These are phyloP conservation scores for Molossus molossus DNA, from an alignment of 2,797 vertebrate species.

Conservation along the genomic window DNA sequence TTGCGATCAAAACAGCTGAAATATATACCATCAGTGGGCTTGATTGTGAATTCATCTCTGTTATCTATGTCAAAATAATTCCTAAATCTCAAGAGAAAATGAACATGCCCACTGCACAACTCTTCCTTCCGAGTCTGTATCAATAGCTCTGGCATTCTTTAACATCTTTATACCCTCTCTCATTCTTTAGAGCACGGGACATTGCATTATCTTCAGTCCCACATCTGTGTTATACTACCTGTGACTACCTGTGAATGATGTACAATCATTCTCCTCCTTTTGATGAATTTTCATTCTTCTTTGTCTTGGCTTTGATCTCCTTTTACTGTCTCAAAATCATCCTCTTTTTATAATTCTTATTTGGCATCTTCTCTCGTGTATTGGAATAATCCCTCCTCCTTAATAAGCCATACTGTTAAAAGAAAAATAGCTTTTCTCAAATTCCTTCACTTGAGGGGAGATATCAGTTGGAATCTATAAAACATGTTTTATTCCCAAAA, in stretches of 20 bases:
- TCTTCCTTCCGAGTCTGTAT: neutral
- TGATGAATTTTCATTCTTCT: neutral
- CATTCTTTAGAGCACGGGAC: neutral
- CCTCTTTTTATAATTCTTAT: neutral
- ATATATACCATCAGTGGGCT: neutral
- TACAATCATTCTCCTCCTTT: neutral
- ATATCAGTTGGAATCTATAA: constrained; percentile 15
- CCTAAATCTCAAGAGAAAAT: neutral
- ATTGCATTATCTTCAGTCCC: neutral
- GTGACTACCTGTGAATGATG: neutral
- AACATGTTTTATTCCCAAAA: neutral
- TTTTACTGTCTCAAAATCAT: constrained; percentile 10
- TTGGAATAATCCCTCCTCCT: neutral
- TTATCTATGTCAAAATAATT: neutral
- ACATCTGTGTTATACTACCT: neutral
- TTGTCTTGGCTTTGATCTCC: neutral
- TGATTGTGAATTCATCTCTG: neutral
- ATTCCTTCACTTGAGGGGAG: constrained; percentile 40
- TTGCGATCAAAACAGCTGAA: neutral
- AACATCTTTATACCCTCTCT: neutral
- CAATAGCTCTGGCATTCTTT: neutral
- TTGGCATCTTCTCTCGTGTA: neutral
- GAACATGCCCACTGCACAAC: too few relatives aligned
- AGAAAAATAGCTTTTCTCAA: constrained; percentile 5
- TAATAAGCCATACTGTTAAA: neutral